phyloP scores from a whole-genome alignment of 2,888 invertebrate genomes.

The Hedya salicella region DNA sequence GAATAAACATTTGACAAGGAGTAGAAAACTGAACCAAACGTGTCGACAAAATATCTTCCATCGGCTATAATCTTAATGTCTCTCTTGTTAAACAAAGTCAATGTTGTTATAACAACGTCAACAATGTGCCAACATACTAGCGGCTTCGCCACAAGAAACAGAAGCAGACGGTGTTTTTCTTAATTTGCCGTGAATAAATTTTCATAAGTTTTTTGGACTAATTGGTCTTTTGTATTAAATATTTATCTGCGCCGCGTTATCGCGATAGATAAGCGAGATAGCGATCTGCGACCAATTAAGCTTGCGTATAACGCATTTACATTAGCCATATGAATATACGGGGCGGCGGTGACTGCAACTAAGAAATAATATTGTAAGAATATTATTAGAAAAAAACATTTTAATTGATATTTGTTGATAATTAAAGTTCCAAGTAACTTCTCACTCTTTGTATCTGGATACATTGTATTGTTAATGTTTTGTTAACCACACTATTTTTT shows the following conservation, averaged over 20 bases:
- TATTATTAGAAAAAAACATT: too few species aligned
- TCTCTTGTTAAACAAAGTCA: too few species aligned
- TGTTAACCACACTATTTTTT: too few species aligned
- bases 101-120: neutral
- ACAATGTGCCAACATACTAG: conserved; percentile 12
- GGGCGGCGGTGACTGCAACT: neutral
- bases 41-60: too few species aligned
- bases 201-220: conserved; percentile 26
- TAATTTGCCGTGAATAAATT: conserved; percentile 27
- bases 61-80: too few species aligned
- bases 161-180: conserved; percentile 22
- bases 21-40: too few species aligned
- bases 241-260: conserved; percentile 34
- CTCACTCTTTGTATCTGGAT: too few species aligned
- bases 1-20: too few species aligned
- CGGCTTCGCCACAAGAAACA: conserved; percentile 4
- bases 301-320: conserved; percentile 21
- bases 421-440: too few species aligned
- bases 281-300: conserved; percentile 38
- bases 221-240: conserved; percentile 42
- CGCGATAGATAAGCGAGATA: conserved; percentile 32
- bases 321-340: conserved; percentile 31
- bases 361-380: neutral
- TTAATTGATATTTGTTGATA: too few species aligned
- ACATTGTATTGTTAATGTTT: too few species aligned